A percentile compares a stretch with the other conserved stretches of the same genome.
These are phyloP conservation scores for Drosophila ficusphila DNA, from an alignment of 1,140 invertebrate genomes.

Conservation along the genomic window DNA sequence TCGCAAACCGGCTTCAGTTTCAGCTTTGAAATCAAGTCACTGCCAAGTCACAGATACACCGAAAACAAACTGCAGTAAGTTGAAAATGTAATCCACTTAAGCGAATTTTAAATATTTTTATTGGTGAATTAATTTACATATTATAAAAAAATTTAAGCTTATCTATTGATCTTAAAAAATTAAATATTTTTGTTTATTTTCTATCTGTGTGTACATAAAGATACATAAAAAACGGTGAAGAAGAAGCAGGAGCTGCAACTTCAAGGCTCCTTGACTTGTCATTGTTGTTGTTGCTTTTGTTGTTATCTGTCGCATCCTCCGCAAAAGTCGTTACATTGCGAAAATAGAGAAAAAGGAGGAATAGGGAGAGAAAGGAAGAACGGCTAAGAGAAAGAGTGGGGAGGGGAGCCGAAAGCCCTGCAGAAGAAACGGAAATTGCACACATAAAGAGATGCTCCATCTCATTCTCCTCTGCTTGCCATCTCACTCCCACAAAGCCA, in stretches of 20 bases:
- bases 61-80: not conserved
- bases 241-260: conserved; percentile 30
- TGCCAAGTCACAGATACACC: conserved; percentile 24
- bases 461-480: conserved; percentile 11
- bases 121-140: not conserved
- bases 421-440: conserved; percentile 68
- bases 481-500: conserved; percentile 14
- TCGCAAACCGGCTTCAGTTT: conserved; percentile 49
- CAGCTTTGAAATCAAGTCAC: conserved; percentile 43
- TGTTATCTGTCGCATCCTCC: conserved; percentile 61
- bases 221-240: conserved; percentile 15
- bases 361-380: not conserved
- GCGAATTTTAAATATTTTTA: not conserved
- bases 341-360: conserved; percentile 21
- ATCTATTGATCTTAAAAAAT: not conserved
- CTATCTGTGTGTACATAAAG: conserved; percentile 9
- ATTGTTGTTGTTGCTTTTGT: conserved; percentile 30
- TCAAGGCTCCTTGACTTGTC: conserved; percentile 46
- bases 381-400: not conserved
- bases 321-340: conserved; percentile 79
- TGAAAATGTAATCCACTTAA: not conserved
- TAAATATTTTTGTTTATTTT: not conserved
- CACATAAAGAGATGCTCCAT: conserved; percentile 55
- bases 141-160: not conserved
- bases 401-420: conserved; percentile 12